Evolutionary conservation across 2,113 vertebrate genomes (phyloP).

Genomic region (Sialia sialis): DNA sequence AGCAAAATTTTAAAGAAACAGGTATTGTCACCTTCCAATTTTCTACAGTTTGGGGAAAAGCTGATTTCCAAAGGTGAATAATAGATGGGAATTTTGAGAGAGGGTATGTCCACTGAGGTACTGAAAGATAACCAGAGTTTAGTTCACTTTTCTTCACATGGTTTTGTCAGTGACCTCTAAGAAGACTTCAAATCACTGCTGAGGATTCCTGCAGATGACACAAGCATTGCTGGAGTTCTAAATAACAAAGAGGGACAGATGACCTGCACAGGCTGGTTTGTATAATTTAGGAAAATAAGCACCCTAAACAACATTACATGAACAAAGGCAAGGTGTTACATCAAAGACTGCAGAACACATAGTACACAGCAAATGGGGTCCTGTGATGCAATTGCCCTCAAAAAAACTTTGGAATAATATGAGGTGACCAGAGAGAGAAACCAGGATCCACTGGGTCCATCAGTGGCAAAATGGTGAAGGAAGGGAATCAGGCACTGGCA

Average conservation of each 20-base stretch:
- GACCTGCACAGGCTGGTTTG: not conserved
- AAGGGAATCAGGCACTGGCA: not conserved
- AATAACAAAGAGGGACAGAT: not conserved
- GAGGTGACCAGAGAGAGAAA: not conserved
- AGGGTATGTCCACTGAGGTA: not conserved
- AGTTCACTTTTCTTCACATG: not conserved
- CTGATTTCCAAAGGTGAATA: not conserved
- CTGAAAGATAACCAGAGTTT: not conserved
- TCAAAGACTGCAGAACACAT: not conserved
- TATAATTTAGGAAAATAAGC: not conserved
- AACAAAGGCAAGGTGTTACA: not conserved
- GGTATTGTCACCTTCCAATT: not conserved
- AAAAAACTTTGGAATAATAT: not conserved
- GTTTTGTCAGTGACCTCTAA: not conserved
- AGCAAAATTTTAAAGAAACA: not conserved
- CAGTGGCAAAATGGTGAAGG: not conserved
- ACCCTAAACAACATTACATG: not conserved
- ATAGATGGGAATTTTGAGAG: not conserved
- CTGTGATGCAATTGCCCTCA: not conserved
- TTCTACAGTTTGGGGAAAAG: not conserved
- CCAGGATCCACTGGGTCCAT: not conserved
- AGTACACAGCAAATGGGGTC: not conserved
- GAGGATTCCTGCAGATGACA: not conserved
- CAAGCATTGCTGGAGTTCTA: not conserved
- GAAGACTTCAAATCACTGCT: not conserved